Conservation (phyloP, 2,113 vertebrate species). For the Ciconia maguari region DNA sequence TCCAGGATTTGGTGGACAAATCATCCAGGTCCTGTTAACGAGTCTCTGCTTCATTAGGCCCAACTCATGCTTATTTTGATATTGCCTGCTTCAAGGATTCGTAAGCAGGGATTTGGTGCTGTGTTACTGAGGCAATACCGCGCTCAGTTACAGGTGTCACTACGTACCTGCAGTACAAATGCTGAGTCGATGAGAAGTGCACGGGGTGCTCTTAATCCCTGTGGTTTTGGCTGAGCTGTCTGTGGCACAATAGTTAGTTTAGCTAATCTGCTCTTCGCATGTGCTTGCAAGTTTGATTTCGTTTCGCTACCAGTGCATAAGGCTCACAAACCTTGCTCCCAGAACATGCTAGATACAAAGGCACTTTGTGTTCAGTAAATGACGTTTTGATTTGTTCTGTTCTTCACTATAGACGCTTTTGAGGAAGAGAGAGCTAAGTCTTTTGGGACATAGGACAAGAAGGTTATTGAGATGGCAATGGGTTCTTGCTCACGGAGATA, state of each 20-base stretch:
- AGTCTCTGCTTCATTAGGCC: background rate
- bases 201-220: background rate
- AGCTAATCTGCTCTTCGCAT: background rate
- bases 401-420: background rate
- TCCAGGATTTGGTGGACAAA: background rate
- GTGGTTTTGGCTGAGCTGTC: background rate
- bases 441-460: background rate
- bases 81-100: background rate
- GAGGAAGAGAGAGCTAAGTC: background rate
- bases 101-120: background rate
- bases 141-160: background rate
- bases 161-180: background rate
- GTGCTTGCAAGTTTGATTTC: background rate
- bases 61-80: background rate
- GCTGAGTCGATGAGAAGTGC: background rate
- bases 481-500: background rate
- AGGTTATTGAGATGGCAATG: background rate
- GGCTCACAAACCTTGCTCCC: background rate
- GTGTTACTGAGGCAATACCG: background rate
- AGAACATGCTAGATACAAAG: background rate
- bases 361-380: accelerated
- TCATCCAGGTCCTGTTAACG: background rate
- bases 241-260: background rate
- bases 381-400: background rate
- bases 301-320: accelerated